Evolutionary conservation across 1,140 invertebrate species (phyloP).

Genomic region (Papilio aristodemus): DNA sequence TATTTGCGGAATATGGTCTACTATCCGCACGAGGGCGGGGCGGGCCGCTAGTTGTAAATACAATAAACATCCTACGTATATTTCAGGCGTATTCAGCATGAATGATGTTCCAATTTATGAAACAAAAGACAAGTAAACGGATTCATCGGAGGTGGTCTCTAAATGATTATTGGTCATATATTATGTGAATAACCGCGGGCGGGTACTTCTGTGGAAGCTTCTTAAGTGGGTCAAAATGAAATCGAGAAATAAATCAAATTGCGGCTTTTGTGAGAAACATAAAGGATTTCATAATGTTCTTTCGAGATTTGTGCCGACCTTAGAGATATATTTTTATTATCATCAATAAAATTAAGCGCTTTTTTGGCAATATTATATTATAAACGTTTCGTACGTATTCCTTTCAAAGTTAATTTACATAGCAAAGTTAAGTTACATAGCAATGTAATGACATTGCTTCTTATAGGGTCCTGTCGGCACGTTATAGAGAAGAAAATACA

Average conservation of each 20-base stretch:
- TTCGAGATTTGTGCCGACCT: background rate
- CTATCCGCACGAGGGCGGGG: too few relatives aligned
- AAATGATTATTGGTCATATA: slow-evolving; percentile 18
- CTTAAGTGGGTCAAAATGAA: slow-evolving; percentile 13
- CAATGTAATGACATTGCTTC: too few relatives aligned
- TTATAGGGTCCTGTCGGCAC: too few relatives aligned
- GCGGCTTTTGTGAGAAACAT: background rate
- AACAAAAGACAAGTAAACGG: slow-evolving; percentile 10
- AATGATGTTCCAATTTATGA: slow-evolving; percentile 20
- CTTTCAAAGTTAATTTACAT: too few relatives aligned
- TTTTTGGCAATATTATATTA: too few relatives aligned
- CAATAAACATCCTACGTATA: background rate
- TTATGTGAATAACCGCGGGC: slow-evolving; percentile 12
- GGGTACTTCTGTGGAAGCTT: background rate
- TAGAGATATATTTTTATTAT: background rate
- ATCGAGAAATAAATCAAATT: slow-evolving; percentile 5
- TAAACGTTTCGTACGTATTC: too few relatives aligned
- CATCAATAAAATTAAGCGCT: too few relatives aligned
- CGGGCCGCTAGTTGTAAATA: background rate
- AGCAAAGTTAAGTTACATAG: too few relatives aligned
- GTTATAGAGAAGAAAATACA: too few relatives aligned
- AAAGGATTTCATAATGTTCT: background rate
- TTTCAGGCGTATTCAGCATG: background rate
- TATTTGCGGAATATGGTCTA: too few relatives aligned
- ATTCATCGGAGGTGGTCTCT: slow-evolving; percentile 5